phyloP scores from a whole-genome alignment of 2,888 invertebrate genomes.

The Argyresthia albistria region DNA sequence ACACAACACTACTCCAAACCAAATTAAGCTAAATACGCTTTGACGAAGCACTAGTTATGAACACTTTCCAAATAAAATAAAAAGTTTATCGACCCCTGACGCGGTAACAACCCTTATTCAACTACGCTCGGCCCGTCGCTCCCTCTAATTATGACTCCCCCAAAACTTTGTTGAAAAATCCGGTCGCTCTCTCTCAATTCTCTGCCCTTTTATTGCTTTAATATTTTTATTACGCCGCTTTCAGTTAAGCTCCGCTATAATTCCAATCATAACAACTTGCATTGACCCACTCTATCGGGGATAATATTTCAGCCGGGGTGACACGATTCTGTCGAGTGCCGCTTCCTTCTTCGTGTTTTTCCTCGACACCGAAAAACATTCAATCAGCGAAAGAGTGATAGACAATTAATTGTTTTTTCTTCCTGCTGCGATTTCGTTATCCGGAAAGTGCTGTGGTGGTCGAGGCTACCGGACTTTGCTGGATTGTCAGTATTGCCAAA shows the following conservation, averaged over 20 bases:
- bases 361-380: conserved; percentile 20
- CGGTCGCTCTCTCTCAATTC: conserved; percentile 35
- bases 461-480: conserved; percentile 25
- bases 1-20: conserved; percentile 21
- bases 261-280: conserved; percentile 12
- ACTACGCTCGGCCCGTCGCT: conserved; percentile 52
- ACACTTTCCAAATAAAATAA: conserved; percentile 12
- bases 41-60: not conserved
- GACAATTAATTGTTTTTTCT: conserved; percentile 32
- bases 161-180: conserved; percentile 55
- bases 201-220: conserved; percentile 46
- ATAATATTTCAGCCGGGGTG: not conserved
- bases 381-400: conserved; percentile 24
- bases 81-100: conserved; percentile 63
- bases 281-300: not conserved
- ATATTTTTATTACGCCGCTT: conserved; percentile 48
- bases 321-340: conserved; percentile 4
- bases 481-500: conserved; percentile 36
- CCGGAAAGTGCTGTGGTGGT: conserved; percentile 27
- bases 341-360: conserved; percentile 32
- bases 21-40: not conserved
- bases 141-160: conserved; percentile 70
- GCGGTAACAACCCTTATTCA: conserved; percentile 65
- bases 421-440: conserved; percentile 25
- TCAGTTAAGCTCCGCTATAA: conserved; percentile 22